A percentile compares a stretch with the other conserved stretches of the same genome.
Conservation (phyloP, 2,888 invertebrate genomes). For the Nomada lathburiana region DNA sequence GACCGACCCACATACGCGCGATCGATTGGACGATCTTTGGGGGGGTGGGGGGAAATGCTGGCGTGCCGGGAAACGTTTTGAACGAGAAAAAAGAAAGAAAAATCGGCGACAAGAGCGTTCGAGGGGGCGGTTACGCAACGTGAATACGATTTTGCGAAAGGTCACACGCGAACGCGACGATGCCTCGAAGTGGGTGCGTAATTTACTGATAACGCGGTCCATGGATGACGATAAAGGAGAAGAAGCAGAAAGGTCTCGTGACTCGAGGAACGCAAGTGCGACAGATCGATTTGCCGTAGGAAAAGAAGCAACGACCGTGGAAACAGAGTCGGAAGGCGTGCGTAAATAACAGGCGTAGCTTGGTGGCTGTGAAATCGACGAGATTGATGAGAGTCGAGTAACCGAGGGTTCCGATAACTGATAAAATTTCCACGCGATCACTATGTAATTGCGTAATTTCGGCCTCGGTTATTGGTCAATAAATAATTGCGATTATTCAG, state of each 20-base stretch:
- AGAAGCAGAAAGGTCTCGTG: too few species aligned
- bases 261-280: neutral
- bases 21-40: slow-evolving; percentile 8
- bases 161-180: neutral
- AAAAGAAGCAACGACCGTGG: neutral
- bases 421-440: slow-evolving; percentile 29
- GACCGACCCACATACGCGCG: neutral
- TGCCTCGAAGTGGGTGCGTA: neutral
- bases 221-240: neutral
- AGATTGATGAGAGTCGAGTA: slow-evolving; percentile 1
- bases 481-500: slow-evolving; percentile 8
- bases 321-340: neutral
- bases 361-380: neutral
- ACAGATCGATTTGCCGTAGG: slow-evolving; percentile 2
- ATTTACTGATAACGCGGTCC: neutral
- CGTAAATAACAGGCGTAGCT: too few species aligned
- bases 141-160: neutral
- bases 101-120: neutral
- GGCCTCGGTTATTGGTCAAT: slow-evolving; percentile 13
- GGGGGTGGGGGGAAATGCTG: neutral
- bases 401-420: neutral
- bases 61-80: neutral
- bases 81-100: too few species aligned
- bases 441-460: slow-evolving; percentile 17
- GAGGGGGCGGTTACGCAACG: neutral